phyloP scores from a whole-genome alignment of 37 sponge, comb jelly and placozoan genomes.

The Halisarca cf. caerulea region DNA sequence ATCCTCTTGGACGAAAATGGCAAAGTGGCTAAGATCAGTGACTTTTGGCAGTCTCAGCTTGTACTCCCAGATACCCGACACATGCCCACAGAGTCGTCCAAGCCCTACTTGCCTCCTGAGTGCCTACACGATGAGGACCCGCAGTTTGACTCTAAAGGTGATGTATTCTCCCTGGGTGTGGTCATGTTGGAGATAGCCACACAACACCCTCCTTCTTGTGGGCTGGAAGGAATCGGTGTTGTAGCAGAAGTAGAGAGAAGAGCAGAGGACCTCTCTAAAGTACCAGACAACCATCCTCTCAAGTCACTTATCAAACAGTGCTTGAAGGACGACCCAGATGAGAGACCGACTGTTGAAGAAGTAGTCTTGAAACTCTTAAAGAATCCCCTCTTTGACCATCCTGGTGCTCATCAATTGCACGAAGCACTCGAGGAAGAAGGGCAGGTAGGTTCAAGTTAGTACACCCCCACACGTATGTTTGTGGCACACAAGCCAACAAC shows the following conservation, averaged over 20 bases:
- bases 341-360: background rate
- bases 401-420: no score
- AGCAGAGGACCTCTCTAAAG: background rate
- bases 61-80: background rate
- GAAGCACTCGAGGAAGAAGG: no score
- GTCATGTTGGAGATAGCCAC: conserved; percentile 5
- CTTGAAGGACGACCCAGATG: background rate
- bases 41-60: background rate
- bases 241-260: background rate
- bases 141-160: background rate
- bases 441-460: no score
- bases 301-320: background rate
- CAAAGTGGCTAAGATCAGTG: background rate
- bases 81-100: background rate
- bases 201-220: background rate
- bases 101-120: background rate
- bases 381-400: no score
- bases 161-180: background rate
- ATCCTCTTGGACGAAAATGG: background rate
- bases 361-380: background rate
- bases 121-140: background rate
- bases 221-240: background rate
- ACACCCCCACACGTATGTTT: no score
- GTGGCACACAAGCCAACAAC: no score
- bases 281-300: conserved; percentile 7